Evolutionary conservation across 2,113 vertebrate species (phyloP), one percentile per base, ranked within the genome.

Genomic region (Periophthalmus modestus): DNA sequence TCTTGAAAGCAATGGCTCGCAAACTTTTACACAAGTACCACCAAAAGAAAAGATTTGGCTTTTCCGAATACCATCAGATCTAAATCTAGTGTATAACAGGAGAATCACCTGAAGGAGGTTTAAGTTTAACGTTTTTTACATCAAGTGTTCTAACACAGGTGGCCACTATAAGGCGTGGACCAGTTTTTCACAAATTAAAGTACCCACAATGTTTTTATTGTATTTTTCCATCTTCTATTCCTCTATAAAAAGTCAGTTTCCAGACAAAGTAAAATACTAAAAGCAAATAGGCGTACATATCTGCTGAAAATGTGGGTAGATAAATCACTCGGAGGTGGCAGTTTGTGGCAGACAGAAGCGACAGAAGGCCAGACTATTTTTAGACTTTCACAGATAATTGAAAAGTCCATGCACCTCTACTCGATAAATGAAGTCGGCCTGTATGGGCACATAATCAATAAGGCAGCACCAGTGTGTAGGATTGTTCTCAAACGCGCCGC

Each of bases 381-480:
- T 36, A 72, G 43, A 13, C 74, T 75, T 62, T 55, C n/a, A 71
- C 58, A 72, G 55, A 65, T 33, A 24, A 52, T 46, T 72, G 59
- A 69, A 55, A 72, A 47, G 39, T 39, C 33, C 47, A 15, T 14
- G 63, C 58, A 63, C 18, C 5, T 18, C 39, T 50, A 9, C 9
- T 24, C 54, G 34, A 59, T 69, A 73, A 69, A 77, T 67, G 33
- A 70, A 79, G 52, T 69, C 33, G 50, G 54, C 12, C 48, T 33
- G 36, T 52, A 16, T 34, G 43, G 76, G 58, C 46, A 72, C 23
- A 74, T 81, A 63, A 83, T 77, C 63, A 62, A 55, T 63, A 52
- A 58, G 46, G 46, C 50, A 48, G 34, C 21, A 33, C 24, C 7
- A 3, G 24, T 61, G 9, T 77, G 0, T 0, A 61, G 69, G 19